Base-by-base conservation (phyloP, 2,113 vertebrate species). In the Callipepla californica region DNA sequence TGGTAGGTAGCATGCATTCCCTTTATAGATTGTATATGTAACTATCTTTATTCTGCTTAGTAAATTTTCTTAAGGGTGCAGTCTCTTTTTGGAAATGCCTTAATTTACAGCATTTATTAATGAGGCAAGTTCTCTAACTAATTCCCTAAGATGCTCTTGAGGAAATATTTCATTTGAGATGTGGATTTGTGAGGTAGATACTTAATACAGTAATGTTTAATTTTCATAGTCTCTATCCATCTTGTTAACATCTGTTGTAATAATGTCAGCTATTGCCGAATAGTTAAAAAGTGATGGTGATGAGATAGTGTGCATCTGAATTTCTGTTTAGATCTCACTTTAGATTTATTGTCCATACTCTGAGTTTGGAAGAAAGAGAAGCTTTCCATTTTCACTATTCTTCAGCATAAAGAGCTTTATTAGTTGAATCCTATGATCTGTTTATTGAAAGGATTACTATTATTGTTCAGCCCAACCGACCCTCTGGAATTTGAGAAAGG, bases 191-290 rank as follows among this genome's bases (percentile, higher is more conserved):
- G 86, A 40, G 40, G 32, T 65, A 74, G 51, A 83, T 65, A 30
- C 25, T 89, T 89, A 68, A 45, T 80, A 73, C 90, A 89, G 86
- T 59, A 78, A 32, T 89, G 45, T 93, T 94, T 95, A 69, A 84
- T 93, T 95, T 88, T 84, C 62, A 22, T 61, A 30, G 2, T 81
- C 28, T 90, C 82, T 57, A 88, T 92, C 61, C 85, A 84, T 95
- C 83, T 93, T 88, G 69, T 95, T 95, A 81, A 94, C 90, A 86
- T 95, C 82, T 96, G 93, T 85, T 86, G 30, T 80, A 84, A 42
- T 93, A 88, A 79, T 50, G 44, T 25, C 50, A 96, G 69, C 48
- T 94, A 47, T 81, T 86, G 51, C 85, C 86, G 77, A 85, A 87
- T 91, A 68, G 65, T 93, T 92, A 44, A 63, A 72, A 68, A 80